Percentiles rank a stretch among this genome's conserved stretches.
These are phyloP conservation scores for Discoglossus pictus DNA, from an alignment of 2,797 vertebrate species.

Conservation along the genomic window DNA sequence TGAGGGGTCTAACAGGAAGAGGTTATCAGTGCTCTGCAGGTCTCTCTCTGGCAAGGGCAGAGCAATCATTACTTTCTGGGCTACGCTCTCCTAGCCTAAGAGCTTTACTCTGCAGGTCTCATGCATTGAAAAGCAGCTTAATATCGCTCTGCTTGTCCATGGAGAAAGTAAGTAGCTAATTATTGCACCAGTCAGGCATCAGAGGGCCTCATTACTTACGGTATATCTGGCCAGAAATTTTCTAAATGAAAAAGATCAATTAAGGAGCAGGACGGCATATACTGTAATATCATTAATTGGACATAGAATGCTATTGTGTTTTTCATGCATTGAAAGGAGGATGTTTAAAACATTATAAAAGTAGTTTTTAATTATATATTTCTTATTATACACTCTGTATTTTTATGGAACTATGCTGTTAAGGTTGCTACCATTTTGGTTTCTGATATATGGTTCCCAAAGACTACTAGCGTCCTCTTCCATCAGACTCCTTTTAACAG, in stretches of 20 bases:
- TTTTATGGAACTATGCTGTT: no score
- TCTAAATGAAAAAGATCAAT: slow-evolving; percentile 3
- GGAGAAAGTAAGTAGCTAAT: slow-evolving; percentile 30
- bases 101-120: slow-evolving; percentile 16
- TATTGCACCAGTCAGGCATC: neutral
- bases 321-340: no score
- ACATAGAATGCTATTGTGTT: no score
- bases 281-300: no score
- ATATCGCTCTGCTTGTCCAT: neutral
- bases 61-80: slow-evolving; percentile 20
- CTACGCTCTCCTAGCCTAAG: slow-evolving; percentile 7
- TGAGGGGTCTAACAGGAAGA: neutral
- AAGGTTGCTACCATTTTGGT: no score
- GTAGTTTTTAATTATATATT: no score
- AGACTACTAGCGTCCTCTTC: no score
- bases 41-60: slow-evolving; percentile 1
- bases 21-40: slow-evolving; percentile 16
- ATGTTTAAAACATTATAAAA: no score
- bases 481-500: no score
- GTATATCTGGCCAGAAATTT: slow-evolving; percentile 10
- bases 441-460: no score
- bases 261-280: neutral
- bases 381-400: no score
- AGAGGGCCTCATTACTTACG: slow-evolving; percentile 2
- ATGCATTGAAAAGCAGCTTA: neutral